Conservation (phyloP, 2,797 vertebrate species). For the Yasuhikotakia modesta region DNA sequence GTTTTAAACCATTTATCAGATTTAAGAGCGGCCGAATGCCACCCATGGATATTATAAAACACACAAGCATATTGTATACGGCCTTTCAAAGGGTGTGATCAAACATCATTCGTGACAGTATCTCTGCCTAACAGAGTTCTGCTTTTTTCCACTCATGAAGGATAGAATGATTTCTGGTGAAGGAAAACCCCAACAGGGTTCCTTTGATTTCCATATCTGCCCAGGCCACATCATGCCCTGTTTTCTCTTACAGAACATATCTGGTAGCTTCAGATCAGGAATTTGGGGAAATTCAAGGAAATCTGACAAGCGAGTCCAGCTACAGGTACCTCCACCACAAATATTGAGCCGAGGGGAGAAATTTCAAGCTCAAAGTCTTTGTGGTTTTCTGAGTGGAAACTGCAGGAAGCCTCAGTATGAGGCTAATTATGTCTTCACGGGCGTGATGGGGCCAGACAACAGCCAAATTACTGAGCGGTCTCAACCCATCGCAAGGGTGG, state of each 20-base stretch:
- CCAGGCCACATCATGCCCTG: constrained; percentile 36
- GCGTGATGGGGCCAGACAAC: constrained; percentile 62
- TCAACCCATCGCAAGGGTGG: constrained; percentile 60
- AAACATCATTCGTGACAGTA: constrained; percentile 50
- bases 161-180: constrained; percentile 11
- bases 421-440: constrained; percentile 69
- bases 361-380: constrained; percentile 34
- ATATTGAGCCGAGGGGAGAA: constrained; percentile 26
- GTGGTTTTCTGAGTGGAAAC: constrained; percentile 48
- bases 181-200: constrained; percentile 50
- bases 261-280: constrained; percentile 42
- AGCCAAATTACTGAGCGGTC: constrained; percentile 70
- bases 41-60: constrained; percentile 32
- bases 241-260: constrained; percentile 22
- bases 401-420: constrained; percentile 47
- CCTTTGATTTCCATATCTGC: constrained; percentile 49
- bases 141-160: neutral
- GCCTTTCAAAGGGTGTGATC: constrained; percentile 49
- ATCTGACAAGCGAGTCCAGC: constrained; percentile 37
- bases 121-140: constrained; percentile 31
- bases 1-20: constrained; percentile 35
- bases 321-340: constrained; percentile 32
- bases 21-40: constrained; percentile 4
- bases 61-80: neutral
- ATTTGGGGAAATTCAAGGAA: constrained; percentile 54